Base-by-base conservation (phyloP, 2,888 invertebrate genomes). In the Nudaria mundana region DNA sequence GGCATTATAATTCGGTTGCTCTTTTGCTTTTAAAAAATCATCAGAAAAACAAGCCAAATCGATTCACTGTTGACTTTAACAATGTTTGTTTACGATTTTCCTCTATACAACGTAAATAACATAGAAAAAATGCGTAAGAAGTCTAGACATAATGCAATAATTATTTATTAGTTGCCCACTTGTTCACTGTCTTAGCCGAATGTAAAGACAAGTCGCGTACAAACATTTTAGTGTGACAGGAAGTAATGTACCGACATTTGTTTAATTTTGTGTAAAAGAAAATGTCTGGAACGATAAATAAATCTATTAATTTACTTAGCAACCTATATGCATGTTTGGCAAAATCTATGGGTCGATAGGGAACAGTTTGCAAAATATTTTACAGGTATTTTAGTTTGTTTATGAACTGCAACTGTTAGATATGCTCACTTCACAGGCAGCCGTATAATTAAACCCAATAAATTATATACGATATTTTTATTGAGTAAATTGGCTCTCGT, bases 381-480 rank as follows among this genome's bases (percentile, higher is more conserved):
- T 76, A n/a, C n/a, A n/a, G n/a, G n/a, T n/a, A n/a, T n/a, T 73
- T 66, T 70, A 77, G 62, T 76, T 78, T 81, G 72, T 81, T 86
- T 81, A 85, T 78, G 81, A 83, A 76, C 79, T 88, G 85, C 85
- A 86, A 82, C 76, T 76, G 76, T 79, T 74, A 62, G 72, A 68
- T 61, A 72, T 62, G 65, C 74, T 80, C 81, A 72, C 70, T 73
- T 62, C 60, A 43, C 65, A 77, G 72, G 71, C 68, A 84, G 80
- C 73, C 74, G 79, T 77, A 81, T 80, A 85, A 82, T 82, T 75
- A 75, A 81, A 76, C 65, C 64, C 66, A 77, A 87, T 85, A 85
- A 87, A 82, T 87, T 85, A 84, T 78, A 76, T 67, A 76, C 67
- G 81, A 80, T 86, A 87, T 87, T 87, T 86, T 84, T 80, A 79